Conservation (phyloP, 2,797 vertebrate genomes). For the Gephyroberyx darwinii region DNA sequence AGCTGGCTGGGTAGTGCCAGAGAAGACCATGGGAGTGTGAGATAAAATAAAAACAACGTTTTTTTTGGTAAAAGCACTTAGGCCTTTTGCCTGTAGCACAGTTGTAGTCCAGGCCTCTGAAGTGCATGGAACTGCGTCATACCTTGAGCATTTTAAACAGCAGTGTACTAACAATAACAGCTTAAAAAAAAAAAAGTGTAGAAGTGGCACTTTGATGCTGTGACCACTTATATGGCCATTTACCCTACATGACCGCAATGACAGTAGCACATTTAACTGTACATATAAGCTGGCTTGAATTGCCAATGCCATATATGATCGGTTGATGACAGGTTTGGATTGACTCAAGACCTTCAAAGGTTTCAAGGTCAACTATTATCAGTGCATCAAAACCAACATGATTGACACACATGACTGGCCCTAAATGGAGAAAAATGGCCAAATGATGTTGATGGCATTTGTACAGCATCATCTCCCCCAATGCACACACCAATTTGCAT, state of each 20-base stretch:
- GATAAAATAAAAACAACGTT: constrained; percentile 17
- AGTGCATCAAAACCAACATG: constrained; percentile 12
- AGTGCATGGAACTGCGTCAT: too few relatives aligned
- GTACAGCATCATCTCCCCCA: constrained; percentile 23
- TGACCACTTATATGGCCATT: constrained; percentile 14
- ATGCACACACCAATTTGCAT: constrained; percentile 55
- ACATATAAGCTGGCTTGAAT: constrained; percentile 4
- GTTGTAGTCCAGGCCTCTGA: not conserved
- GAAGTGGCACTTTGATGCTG: not conserved
- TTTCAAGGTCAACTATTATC: constrained; percentile 20
- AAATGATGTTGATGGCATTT: constrained; percentile 34
- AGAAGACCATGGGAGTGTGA: constrained; percentile 29
- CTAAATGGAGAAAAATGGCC: not conserved
- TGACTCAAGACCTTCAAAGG: not conserved
- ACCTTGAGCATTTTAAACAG: constrained; percentile 17
- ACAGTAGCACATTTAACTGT: constrained; percentile 21
- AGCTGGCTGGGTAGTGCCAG: constrained; percentile 17
- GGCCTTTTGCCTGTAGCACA: constrained; percentile 15
- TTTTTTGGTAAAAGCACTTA: not conserved
- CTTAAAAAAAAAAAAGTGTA: constrained; percentile 10
- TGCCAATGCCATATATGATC: constrained; percentile 7
- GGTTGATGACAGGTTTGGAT: constrained; percentile 35
- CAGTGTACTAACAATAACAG: constrained; percentile 3
- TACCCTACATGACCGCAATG: not conserved
- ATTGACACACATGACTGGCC: not conserved